Percentiles rank a stretch among this genome's conserved stretches.
These are phyloP conservation scores for Camptogramma bilineatum DNA, from an alignment of 2,888 invertebrate genomes.

Conservation along the genomic window DNA sequence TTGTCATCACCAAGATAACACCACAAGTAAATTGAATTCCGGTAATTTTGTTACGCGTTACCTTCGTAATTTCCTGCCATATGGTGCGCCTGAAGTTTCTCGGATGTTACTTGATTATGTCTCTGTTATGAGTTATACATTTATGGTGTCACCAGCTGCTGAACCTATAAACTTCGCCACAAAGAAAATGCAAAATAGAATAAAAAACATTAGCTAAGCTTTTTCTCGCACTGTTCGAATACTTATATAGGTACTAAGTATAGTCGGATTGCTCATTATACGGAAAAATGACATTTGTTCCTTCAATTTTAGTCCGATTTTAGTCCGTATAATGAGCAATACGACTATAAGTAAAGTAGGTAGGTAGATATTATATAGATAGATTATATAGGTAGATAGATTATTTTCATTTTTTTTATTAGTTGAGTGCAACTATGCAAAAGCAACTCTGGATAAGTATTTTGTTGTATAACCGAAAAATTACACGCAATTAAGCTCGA, in stretches of 20 bases:
- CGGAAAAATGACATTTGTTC: too few species aligned
- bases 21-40: constrained; percentile 52
- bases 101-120: constrained; percentile 32
- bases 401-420: too few species aligned
- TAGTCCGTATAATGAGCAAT: too few species aligned
- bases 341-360: too few species aligned
- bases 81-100: constrained; percentile 36
- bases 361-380: too few species aligned
- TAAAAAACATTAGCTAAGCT: background rate
- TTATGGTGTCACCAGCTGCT: constrained; percentile 7
- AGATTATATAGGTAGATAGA: too few species aligned
- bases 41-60: constrained; percentile 47
- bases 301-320: too few species aligned
- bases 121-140: constrained; percentile 28
- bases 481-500: background rate
- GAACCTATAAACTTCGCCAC: background rate
- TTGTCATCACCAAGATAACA: constrained; percentile 52
- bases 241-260: too few species aligned
- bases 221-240: background rate
- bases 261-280: too few species aligned
- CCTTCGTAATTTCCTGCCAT: constrained; percentile 47
- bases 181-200: background rate
- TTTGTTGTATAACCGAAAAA: background rate
- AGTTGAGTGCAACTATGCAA: too few species aligned
- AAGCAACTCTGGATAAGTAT: too few species aligned